Evolutionary conservation across 2,888 invertebrate species (phyloP), one percentile per base, ranked within the genome.

Genomic region (Parnassius smintheus): DNA sequence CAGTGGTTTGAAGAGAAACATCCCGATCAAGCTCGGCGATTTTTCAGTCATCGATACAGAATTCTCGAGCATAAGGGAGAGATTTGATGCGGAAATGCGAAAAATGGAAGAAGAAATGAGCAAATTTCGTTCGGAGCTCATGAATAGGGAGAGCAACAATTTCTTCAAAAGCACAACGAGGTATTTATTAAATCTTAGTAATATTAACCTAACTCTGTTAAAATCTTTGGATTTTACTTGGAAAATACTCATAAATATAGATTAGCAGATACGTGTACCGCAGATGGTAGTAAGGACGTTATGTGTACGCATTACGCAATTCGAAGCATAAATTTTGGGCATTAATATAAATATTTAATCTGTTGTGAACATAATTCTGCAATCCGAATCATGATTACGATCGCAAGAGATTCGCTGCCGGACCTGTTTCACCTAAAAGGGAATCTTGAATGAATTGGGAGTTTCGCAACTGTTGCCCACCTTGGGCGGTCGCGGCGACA

Each of bases 81-180:
- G 97, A 75, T 98, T 98, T 89, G 98, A 98, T 89, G 95, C 96
- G 70, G 98, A 99, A 94, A 98, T 99, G 98, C 94, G 96, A 80
- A 97, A 98, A 92, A 98, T 99, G 97, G 98, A 99, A 93, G 98
- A 98, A 80, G 98, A 98, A 93, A 98, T 98, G 98, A 95, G 96
- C 86, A 96, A 96, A 92, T 98, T 98, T 93, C 94, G 98, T 77
- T 96, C 96, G 72, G 97, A 98, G 86, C 93, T 98, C 70, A 96
- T 98, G 95, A 97, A 97, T 89, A 95, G 97, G 81, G 98, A 98
- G 88, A 96, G 96, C 81, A 96, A 96, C 87, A 96, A 97, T 82
- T 97, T 97, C 93, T 97, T 97, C 92, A 96, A 96, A 92, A 96
- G 95, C 86, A 96, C 96, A 77, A 95, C 95, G 82, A 97, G 97